Percentiles rank a stretch among this genome's conserved stretches.
Evolutionary conservation across 2,797 vertebrate genomes (phyloP).

Genomic region (Natrix natrix): DNA sequence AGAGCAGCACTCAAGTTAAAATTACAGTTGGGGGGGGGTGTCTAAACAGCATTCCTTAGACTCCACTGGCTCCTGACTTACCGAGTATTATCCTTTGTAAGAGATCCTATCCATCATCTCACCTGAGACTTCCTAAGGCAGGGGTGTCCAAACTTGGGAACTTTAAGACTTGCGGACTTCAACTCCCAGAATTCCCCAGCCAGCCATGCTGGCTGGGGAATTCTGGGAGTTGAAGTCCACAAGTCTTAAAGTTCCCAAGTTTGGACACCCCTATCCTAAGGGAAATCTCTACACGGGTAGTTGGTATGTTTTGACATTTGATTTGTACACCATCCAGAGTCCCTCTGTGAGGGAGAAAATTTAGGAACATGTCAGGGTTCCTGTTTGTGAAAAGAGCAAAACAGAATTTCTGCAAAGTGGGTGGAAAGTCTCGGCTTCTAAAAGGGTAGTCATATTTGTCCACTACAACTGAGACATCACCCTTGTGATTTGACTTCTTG

Average conservation of each 20-base stretch:
- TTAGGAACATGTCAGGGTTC: not conserved
- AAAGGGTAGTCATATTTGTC: not conserved
- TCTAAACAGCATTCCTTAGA: too few species aligned
- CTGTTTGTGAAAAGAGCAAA: not conserved
- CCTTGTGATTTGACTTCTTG: not conserved
- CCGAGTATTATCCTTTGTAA: not conserved
- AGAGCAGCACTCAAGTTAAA: not conserved
- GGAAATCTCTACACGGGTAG: not conserved
- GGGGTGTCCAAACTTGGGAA: too few species aligned
- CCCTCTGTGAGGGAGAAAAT: not conserved
- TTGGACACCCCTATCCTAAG: not conserved
- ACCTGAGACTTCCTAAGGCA: too few species aligned
- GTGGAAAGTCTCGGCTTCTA: not conserved
- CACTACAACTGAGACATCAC: not conserved
- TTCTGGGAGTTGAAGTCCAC: too few species aligned
- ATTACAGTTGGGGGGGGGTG: not conserved
- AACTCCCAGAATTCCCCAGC: too few species aligned
- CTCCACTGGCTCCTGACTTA: not conserved
- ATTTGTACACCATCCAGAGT: not conserved
- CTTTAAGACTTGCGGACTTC: too few species aligned
- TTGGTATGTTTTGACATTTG: not conserved
- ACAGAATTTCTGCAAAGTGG: not conserved
- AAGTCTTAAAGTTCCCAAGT: too few species aligned
- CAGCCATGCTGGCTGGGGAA: too few species aligned
- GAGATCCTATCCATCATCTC: too few species aligned